Conservation (phyloP, 1,140 invertebrate genomes). For the Homarus americanus region DNA sequence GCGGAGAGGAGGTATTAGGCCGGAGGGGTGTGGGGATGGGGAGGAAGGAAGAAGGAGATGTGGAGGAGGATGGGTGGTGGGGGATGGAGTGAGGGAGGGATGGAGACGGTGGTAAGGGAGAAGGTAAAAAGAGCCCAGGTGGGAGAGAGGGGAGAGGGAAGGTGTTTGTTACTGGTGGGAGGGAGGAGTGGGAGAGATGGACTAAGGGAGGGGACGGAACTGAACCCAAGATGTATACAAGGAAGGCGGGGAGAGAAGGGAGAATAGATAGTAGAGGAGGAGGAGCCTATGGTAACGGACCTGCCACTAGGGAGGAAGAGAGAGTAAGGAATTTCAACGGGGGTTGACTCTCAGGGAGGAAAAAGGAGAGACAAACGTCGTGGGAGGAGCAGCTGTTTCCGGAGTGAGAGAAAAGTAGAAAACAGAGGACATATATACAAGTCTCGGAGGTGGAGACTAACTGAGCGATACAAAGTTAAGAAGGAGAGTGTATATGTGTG, state of each 20-base stretch:
- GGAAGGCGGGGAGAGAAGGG: no score
- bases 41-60: background rate
- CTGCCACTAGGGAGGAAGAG: no score
- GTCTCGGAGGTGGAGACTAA: no score
- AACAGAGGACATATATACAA: no score
- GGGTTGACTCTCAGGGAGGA: background rate
- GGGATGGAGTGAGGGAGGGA: background rate
- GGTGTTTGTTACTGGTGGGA: background rate
- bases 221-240: no score
- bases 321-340: background rate
- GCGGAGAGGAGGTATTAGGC: background rate
- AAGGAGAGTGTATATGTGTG: no score
- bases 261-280: no score
- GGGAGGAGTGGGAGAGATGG: background rate
- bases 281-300: no score
- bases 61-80: background rate
- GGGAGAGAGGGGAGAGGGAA: conserved; percentile 6
- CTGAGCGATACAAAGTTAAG: no score
- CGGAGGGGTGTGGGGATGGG: no score
- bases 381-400: background rate
- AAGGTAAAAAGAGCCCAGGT: background rate
- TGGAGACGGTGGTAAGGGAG: background rate
- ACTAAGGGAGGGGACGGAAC: background rate
- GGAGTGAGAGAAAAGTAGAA: no score
- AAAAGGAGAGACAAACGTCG: background rate